Base-by-base conservation (phyloP, 1,140 invertebrate species). In the Centruroides vittatus region DNA sequence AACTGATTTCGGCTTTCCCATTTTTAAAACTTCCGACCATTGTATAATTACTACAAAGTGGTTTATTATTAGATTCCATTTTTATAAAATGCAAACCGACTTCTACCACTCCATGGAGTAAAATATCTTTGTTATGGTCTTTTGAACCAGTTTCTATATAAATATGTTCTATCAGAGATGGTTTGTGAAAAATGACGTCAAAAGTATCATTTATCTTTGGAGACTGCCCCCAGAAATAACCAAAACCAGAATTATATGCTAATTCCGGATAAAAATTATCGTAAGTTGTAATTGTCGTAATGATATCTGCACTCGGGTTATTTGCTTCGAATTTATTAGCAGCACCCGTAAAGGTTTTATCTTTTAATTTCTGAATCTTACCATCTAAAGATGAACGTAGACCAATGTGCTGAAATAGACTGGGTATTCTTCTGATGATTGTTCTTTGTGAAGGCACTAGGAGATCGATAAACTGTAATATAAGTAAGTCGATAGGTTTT, bases 321-420 rank as follows among this genome's bases (percentile, higher is more conserved):
- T 34, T 23, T 7, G 57, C 59, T 47, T 60, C 48, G 62, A 75
- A 73, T 65, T 92, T 87, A 73, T 83, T 75, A 13, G 84, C 82
- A 36, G 89, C 79, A 73, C 90, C 90, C 8, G 89, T 89, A 77
- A 92, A 96, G 69, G 91, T 86, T 71, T 52, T 67, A 78, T 91
- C 90, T 82, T 95, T 94, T 0, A 97, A 76, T 75, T 92, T 94
- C 71, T 97, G 94, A 56, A 95, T 87, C 81, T 98, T 98, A 61
- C 93, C 93, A 73, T 88, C 91, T 0, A 98, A 78, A 0, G 93
- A 97, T 0, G 93, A 97, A 70, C 92, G 89, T 6, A 87, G 85
- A 9, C 93, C 94, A 65, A 96, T 90, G 70, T 98, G 93, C 76
- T 97, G 92, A 71, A 97, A 98, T 0, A 97, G 76, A 0, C 91